Percentiles rank a stretch among this genome's conserved stretches.
These are phyloP conservation scores for Paratilapia polleni DNA, from an alignment of 2,113 vertebrate genomes.

Conservation along the genomic window DNA sequence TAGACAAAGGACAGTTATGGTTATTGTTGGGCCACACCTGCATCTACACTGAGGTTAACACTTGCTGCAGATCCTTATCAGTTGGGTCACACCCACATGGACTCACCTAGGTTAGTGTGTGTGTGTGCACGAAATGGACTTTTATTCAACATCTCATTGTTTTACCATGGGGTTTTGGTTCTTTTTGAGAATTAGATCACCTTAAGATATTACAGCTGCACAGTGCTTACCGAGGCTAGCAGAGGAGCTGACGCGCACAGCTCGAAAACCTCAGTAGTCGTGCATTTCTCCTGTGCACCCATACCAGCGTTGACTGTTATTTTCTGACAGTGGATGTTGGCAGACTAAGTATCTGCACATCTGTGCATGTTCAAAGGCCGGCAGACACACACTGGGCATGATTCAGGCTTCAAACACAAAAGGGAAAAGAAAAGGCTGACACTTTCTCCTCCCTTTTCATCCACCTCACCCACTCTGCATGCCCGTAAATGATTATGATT, in stretches of 20 bases:
- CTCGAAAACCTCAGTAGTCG: background rate
- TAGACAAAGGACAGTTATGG: background rate
- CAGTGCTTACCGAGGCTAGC: too few species aligned
- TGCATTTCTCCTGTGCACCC: background rate
- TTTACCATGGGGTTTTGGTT: background rate
- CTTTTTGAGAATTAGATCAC: background rate
- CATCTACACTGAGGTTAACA: background rate
- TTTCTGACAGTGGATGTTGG: background rate
- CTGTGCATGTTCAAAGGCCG: background rate
- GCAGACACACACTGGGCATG: background rate
- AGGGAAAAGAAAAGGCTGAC: background rate
- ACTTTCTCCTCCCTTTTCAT: background rate
- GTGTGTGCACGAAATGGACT: background rate
- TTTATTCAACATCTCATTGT: background rate
- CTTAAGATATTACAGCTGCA: too few species aligned
- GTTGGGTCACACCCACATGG: background rate
- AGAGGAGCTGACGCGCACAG: background rate
- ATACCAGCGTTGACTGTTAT: background rate
- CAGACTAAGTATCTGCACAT: background rate
- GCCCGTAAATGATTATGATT: slow-evolving; percentile 7
- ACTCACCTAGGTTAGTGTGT: background rate
- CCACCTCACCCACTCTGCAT: background rate
- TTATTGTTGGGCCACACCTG: background rate
- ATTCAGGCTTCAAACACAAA: background rate
- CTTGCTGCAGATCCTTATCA: background rate